Evolutionary conservation across 2,113 vertebrate genomes (phyloP), one percentile per base, ranked within the genome.

Genomic region (Panthera tigris): DNA sequence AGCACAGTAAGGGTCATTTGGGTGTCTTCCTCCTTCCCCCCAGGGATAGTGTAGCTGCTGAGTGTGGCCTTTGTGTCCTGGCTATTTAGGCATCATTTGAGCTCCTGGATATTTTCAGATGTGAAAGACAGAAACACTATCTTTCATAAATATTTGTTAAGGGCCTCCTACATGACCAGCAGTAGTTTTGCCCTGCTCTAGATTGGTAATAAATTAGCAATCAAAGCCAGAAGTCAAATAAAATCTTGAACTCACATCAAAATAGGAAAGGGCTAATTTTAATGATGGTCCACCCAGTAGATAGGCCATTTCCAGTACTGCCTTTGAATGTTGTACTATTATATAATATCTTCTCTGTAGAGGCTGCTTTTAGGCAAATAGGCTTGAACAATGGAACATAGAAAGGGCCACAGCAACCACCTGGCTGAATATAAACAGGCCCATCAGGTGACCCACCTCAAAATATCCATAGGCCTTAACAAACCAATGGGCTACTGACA

Each of bases 61-160:
- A 92, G 29, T 33, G 31, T 36, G 55, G 39, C 45, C 57, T 68
- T 66, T 89, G 48, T 74, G 39, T 61, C 10, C 50, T 57, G 29
- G 39, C 36, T 91, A 69, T 25, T 29, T 92, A 74, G 57, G 27
- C 68, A 55, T 84, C 76, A 45, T 80, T 33, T 83, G 48, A 96
- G 36, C 19, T 90, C 39, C 36, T 94, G 92, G 83, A 57, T 92
- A 90, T 31, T 79, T 93, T 92, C 88, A 39, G 9, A 89, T 69
- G 48, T 68, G n/a, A 71, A 48, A 5, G 36, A 41, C 81, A 89
- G 65, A 71, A 82, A 83, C 23, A 45, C n/a, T 45, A 61, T 71
- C 29, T 86, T 55, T 71, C 33, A 36, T 80, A 87, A 71, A 68
- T 68, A 80, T 48, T 89, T 88, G 48, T 85, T 50, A 85, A 84